Conservation (phyloP, 64 coral and sea anemone species). For the Platygyra sinensis region DNA sequence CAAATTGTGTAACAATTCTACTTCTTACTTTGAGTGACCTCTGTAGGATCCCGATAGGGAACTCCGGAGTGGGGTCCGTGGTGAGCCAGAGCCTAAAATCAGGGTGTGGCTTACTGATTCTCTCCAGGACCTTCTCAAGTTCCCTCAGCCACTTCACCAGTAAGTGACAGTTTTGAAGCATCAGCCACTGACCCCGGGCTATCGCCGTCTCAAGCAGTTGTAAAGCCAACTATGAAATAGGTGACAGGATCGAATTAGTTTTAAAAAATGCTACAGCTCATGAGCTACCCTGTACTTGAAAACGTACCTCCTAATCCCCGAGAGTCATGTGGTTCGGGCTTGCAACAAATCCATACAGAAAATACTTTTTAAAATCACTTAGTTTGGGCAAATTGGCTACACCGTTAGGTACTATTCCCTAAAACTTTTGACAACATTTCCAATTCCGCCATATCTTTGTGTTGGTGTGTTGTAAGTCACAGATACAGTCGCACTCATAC, state of each 20-base stretch:
- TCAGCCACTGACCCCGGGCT: constrained; percentile 97
- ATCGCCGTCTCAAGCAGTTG: constrained; percentile 98
- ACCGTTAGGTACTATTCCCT: too few species aligned
- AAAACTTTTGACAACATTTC: too few species aligned
- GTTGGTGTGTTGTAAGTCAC: too few species aligned
- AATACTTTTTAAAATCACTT: too few species aligned
- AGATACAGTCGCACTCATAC: too few species aligned
- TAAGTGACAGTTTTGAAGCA: constrained; percentile 99
- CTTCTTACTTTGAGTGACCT: constrained; percentile 87
- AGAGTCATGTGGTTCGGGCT: too few species aligned
- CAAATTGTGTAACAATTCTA: too few species aligned
- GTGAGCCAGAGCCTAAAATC: constrained; percentile 98
- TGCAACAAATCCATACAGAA: too few species aligned
- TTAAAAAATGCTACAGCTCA: background rate
- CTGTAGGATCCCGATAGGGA: constrained; percentile 96
- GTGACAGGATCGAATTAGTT: background rate
- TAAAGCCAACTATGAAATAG: constrained; percentile 69
- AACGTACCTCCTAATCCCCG: background rate
- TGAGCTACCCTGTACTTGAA: background rate
- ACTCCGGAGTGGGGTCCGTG: constrained; percentile 97
- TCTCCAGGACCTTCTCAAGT: constrained; percentile 92
- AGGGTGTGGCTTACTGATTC: constrained; percentile 97
- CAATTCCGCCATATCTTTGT: too few species aligned
- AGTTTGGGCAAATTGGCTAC: too few species aligned
- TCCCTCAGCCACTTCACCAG: constrained; percentile 97